These are phyloP conservation scores for Cecropterus lyciades DNA, from an alignment of 1,140 invertebrate genomes.

Conservation along the genomic window DNA sequence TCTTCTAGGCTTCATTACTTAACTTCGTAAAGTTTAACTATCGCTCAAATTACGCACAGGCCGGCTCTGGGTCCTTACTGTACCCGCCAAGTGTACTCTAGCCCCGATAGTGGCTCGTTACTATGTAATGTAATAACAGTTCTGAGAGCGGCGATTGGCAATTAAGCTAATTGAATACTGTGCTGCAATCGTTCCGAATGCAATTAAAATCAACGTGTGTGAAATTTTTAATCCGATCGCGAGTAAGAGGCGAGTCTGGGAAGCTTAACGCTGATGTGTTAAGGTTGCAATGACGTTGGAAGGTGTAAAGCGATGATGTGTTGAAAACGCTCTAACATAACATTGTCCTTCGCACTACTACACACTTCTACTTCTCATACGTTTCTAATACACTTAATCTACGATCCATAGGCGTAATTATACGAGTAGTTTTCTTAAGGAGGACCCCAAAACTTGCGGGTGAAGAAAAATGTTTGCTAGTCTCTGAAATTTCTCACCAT, in stretches of 20 bases:
- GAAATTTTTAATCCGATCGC: constrained; percentile 17
- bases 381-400: too few species aligned
- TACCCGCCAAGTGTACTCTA: not conserved
- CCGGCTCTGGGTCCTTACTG: not conserved
- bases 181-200: constrained; percentile 11
- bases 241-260: not conserved
- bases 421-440: too few species aligned
- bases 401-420: too few species aligned
- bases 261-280: not conserved
- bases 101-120: not conserved
- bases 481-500: too few species aligned
- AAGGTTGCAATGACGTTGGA: too few species aligned
- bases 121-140: constrained; percentile 3
- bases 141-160: constrained; percentile 8
- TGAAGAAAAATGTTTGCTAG: too few species aligned
- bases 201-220: constrained; percentile 15
- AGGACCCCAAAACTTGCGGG: too few species aligned
- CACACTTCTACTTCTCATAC: too few species aligned
- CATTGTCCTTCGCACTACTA: too few species aligned
- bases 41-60: not conserved
- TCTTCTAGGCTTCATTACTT: not conserved
- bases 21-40: not conserved
- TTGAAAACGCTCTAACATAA: too few species aligned
- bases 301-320: too few species aligned
- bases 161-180: constrained; percentile 20